Evolutionary conservation across 2,888 invertebrate genomes (phyloP), one percentile per base, ranked within the genome.

Genomic region (Nymphalis urticae): DNA sequence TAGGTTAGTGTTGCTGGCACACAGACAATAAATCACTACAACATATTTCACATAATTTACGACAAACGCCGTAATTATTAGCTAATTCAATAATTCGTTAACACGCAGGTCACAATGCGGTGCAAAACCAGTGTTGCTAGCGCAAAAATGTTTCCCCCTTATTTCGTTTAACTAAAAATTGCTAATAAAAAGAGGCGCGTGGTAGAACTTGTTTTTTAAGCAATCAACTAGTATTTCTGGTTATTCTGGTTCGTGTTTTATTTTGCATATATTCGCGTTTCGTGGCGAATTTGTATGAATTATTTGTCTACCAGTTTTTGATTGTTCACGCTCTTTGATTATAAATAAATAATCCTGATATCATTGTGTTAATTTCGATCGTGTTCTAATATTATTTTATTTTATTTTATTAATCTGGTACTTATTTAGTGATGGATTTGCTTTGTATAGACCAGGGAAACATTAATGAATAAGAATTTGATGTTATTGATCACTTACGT

Each of bases 171-270:
- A 72, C 70, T 75, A 70, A 74, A 76, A 75, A 76, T 85, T 79
- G 90, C 90, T 82, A 88, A 88, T 87, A 32, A 83, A 82, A 80
- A 80, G 80, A 85, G 89, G 88, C 90, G 86, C 90, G 90, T 87
- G 90, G 82, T 83, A 76, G 73, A 85, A 90, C 90, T 78, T 77
- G 90, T 89, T 81, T 73, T 69, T 72, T 73, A 71, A 73, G 74
- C 78, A 83, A 84, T 80, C 76, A 85, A 91, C 90, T 76, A 79
- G 90, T 85, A 83, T 78, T 81, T 82, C 92, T 82, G 83, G 91
- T 92, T 89, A 79, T 75, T 66, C 72, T 73, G 77, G 77, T 75
- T 74, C 68, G 76, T 75, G 76, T 79, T 79, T 78, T 77, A 82
- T 82, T 88, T 87, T 78, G 86, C 88, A 82, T 79, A 83, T 63